Evolutionary conservation across 2,797 vertebrate species (phyloP).

Genomic region (Gadopsis bispinosus): DNA sequence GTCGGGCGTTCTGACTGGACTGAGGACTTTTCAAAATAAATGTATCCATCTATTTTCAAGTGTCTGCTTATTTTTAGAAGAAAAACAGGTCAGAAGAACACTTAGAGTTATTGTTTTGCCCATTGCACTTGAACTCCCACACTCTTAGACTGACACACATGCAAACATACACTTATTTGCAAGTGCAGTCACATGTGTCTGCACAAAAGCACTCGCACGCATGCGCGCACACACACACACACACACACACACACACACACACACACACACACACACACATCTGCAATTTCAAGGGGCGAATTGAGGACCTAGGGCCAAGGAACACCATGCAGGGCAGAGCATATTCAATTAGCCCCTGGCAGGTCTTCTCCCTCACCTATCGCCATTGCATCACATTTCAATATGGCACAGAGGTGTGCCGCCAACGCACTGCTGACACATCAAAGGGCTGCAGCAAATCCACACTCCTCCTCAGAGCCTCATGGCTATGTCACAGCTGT

Average conservation of each 20-base stretch:
- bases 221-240: background rate
- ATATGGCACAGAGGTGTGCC: constrained; percentile 75
- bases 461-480: constrained; percentile 65
- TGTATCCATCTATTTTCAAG: constrained; percentile 25
- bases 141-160: background rate
- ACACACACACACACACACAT: constrained; percentile 7
- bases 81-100: constrained; percentile 45
- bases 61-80: constrained; percentile 32
- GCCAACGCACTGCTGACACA: constrained; percentile 80
- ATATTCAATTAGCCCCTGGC: constrained; percentile 74
- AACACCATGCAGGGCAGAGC: constrained; percentile 56
- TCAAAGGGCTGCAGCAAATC: constrained; percentile 80
- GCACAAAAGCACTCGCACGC: constrained; percentile 14
- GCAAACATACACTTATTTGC: constrained; percentile 8
- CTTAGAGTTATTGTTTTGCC: constrained; percentile 30
- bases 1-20: constrained; percentile 15
- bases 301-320: constrained; percentile 53
- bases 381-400: constrained; percentile 76
- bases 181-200: constrained; percentile 6
- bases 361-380: constrained; percentile 72
- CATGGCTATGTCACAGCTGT: constrained; percentile 60
- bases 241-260: background rate
- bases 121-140: constrained; percentile 26
- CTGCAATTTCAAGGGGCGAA: constrained; percentile 66
- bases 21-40: constrained; percentile 35